Percentiles rank a stretch among this genome's conserved stretches.
phyloP scores from a whole-genome alignment of 1,140 invertebrate species.

The Globodera ellingtonae region DNA sequence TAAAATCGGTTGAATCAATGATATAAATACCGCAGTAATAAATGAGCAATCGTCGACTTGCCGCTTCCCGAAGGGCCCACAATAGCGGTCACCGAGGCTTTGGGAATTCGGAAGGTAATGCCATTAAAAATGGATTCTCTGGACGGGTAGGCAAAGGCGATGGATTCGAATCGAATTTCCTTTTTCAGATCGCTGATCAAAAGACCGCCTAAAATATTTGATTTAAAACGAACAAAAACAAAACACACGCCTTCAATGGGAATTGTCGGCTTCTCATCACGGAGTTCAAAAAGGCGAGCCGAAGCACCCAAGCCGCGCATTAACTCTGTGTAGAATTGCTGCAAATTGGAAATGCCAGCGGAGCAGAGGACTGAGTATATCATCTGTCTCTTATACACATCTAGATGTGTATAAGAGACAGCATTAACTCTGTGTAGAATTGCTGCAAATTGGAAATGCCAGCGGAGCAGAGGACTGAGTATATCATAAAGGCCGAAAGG shows the following conservation, averaged over 20 bases:
- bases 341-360: slow-evolving; percentile 68
- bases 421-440: slow-evolving; percentile 90
- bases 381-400: too few relatives aligned
- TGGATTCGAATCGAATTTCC: slow-evolving; percentile 68
- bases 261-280: slow-evolving; percentile 79
- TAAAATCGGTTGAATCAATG: slow-evolving; percentile 21
- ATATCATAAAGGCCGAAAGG: slow-evolving; percentile 62
- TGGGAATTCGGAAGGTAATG: slow-evolving; percentile 66
- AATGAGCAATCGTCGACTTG: slow-evolving; percentile 68
- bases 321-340: slow-evolving; percentile 86
- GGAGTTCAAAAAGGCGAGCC: slow-evolving; percentile 82
- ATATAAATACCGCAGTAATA: slow-evolving; percentile 65
- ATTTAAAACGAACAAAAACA: neutral
- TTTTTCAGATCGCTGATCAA: slow-evolving; percentile 71
- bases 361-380: slow-evolving; percentile 60
- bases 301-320: slow-evolving; percentile 90
- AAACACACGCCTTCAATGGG: slow-evolving; percentile 63
- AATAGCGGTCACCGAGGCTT: slow-evolving; percentile 67
- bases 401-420: too few relatives aligned
- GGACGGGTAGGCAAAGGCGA: slow-evolving; percentile 72
- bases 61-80: slow-evolving; percentile 70
- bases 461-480: slow-evolving; percentile 57
- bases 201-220: slow-evolving; percentile 44
- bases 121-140: slow-evolving; percentile 68
- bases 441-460: slow-evolving; percentile 71